Percentiles rank a stretch among this genome's conserved stretches.
phyloP scores from a whole-genome alignment of 2,113 vertebrate species.

The Toxostoma redivivum region DNA sequence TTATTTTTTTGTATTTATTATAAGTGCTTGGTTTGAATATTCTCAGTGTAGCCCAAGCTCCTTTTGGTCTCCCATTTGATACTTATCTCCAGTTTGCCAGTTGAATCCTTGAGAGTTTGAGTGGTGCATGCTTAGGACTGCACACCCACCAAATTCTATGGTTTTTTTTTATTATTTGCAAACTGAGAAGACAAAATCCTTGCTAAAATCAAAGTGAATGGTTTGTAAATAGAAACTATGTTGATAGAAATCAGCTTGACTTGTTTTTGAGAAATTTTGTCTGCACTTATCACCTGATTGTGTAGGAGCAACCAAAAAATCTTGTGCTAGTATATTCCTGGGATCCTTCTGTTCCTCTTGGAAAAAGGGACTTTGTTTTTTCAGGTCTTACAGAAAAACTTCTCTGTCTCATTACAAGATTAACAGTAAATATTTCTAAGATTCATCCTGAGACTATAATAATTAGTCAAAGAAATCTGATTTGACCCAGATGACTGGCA shows the following conservation, averaged over 20 bases:
- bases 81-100: background rate
- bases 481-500: background rate
- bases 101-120: background rate
- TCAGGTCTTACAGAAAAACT: background rate
- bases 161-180: background rate
- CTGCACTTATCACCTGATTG: background rate
- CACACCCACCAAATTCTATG: background rate
- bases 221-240: background rate
- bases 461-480: background rate
- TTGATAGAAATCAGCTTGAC: background rate
- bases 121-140: background rate
- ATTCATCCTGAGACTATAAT: background rate
- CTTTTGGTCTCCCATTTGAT: background rate
- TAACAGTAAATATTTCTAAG: background rate
- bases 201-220: background rate
- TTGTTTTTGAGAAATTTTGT: background rate
- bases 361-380: background rate
- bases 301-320: background rate
- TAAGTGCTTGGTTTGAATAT: background rate
- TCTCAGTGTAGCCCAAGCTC: background rate
- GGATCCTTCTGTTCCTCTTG: background rate
- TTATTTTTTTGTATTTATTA: background rate
- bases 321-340: background rate
- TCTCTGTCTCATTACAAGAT: background rate
- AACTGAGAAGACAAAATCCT: background rate